A percentile compares a stretch with the other conserved stretches of the same genome.
Conservation (phyloP, 2,797 vertebrate genomes). For the Nasua narica region DNA sequence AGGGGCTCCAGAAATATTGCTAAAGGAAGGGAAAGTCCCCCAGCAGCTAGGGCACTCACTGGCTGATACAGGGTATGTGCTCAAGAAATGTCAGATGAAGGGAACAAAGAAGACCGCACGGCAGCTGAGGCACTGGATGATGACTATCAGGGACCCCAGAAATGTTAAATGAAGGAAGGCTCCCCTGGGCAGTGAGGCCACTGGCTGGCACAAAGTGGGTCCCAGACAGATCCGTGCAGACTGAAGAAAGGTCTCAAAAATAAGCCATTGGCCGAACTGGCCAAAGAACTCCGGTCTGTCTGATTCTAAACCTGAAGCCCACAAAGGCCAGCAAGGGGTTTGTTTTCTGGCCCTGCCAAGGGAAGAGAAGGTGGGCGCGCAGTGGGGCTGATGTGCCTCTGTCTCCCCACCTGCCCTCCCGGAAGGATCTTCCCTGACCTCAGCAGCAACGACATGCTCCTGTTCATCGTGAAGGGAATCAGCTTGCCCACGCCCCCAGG, state of each 20-base stretch:
- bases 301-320: not conserved
- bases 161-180: not conserved
- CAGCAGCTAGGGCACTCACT: not conserved
- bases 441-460: constrained; percentile 88
- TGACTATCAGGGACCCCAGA: not conserved
- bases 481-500: constrained; percentile 90
- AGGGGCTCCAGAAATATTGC: not conserved
- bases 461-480: constrained; percentile 88
- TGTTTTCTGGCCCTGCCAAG: not conserved
- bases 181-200: not conserved
- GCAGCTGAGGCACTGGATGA: not conserved
- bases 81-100: not conserved
- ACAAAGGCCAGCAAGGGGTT: not conserved
- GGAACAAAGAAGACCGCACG: not conserved
- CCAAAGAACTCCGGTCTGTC: not conserved
- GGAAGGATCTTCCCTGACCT: constrained; percentile 87
- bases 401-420: not conserved
- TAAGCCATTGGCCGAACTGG: not conserved
- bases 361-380: not conserved
- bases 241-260: not conserved
- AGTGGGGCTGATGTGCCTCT: not conserved
- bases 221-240: not conserved
- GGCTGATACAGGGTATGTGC: not conserved
- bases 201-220: not conserved
- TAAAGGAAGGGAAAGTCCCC: not conserved